phyloP scores from a whole-genome alignment of 1,140 invertebrate species.

The Conus betulinus region DNA sequence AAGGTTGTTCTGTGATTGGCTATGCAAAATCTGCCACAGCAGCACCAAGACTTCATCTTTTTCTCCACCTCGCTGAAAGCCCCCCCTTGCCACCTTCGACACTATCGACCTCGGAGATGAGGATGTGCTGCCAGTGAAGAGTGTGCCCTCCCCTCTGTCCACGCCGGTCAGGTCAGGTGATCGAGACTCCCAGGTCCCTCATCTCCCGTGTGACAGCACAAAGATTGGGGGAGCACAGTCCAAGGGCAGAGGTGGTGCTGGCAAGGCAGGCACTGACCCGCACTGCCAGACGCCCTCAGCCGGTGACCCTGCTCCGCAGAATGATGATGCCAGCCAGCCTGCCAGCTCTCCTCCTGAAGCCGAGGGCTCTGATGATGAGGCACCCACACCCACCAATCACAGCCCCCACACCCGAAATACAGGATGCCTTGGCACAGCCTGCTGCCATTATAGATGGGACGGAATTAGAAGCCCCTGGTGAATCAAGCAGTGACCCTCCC shows the following conservation, averaged over 20 bases:
- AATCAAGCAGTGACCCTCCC: not conserved
- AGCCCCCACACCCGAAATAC: not conserved
- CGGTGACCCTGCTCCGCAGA: not conserved
- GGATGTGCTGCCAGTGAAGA: constrained; percentile 33
- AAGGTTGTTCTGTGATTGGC: constrained; percentile 2
- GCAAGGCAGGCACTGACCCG: constrained; percentile 22
- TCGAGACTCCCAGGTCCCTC: not conserved
- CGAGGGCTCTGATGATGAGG: not conserved
- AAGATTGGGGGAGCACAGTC: constrained; percentile 40
- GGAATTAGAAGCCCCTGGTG: not conserved
- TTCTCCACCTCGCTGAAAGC: constrained; percentile 53
- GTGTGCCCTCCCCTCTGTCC: not conserved
- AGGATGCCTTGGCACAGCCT: not conserved
- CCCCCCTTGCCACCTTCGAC: constrained; percentile 70
- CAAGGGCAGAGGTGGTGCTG: constrained; percentile 33
- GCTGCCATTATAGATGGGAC: not conserved
- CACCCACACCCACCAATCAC: constrained; percentile 33
- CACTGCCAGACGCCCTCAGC: constrained; percentile 14
- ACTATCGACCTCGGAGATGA: constrained; percentile 67
- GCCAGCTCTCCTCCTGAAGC: not conserved
- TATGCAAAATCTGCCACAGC: constrained; percentile 49
- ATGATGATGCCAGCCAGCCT: not conserved
- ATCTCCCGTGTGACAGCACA: not conserved
- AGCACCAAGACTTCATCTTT: constrained; percentile 32
- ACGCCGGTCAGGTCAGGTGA: not conserved